Evolutionary conservation across 2,797 vertebrate genomes (phyloP).

Genomic region (Mormyrus hasselquistii): DNA sequence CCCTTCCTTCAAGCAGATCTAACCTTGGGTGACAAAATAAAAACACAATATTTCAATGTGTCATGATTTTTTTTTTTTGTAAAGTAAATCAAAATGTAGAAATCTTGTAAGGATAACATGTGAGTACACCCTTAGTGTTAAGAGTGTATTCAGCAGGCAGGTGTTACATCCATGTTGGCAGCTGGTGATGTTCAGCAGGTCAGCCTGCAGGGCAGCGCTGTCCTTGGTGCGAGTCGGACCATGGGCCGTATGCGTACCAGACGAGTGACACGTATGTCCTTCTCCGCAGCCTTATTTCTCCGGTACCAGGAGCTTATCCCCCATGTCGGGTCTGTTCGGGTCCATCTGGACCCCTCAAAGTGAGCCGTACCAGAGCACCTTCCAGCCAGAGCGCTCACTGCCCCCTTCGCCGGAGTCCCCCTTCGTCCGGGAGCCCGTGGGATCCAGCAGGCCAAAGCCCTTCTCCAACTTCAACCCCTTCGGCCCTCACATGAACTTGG

Average conservation of each 20-base stretch:
- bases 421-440: conserved; percentile 72
- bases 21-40: background rate
- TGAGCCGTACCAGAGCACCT: conserved; percentile 81
- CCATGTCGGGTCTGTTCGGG: conserved; percentile 96
- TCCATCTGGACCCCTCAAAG: conserved; percentile 98
- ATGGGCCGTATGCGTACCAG: background rate
- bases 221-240: background rate
- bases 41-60: background rate
- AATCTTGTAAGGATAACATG: background rate
- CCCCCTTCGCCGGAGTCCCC: conserved; percentile 70
- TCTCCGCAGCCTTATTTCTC: conserved; percentile 82
- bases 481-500: conserved; percentile 95
- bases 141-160: background rate
- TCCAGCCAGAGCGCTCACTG: conserved; percentile 61
- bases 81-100: background rate
- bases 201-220: background rate
- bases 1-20: background rate
- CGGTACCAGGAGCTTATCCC: conserved; percentile 92
- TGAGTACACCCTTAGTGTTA: background rate
- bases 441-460: conserved; percentile 74
- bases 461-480: conserved; percentile 91
- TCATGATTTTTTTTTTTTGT: background rate
- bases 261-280: background rate
- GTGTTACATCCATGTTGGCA: background rate
- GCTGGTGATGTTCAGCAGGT: background rate